These are phyloP conservation scores for Fringilla coelebs DNA, from an alignment of 2,797 vertebrate genomes.

Conservation along the genomic window DNA sequence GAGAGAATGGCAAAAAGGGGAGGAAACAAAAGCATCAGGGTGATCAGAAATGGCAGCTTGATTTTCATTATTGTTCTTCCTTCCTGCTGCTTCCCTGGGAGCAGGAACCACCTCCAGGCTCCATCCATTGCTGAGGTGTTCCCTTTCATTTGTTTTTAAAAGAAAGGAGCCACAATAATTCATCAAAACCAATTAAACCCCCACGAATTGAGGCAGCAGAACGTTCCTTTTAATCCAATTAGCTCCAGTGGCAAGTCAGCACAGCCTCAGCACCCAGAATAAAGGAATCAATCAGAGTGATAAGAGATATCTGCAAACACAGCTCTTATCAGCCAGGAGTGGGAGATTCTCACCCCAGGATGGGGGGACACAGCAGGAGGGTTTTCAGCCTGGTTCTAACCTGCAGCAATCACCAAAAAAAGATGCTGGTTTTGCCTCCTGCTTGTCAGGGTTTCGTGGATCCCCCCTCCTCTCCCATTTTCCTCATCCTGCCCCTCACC, in stretches of 20 bases:
- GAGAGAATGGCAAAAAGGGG: not conserved
- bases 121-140: not conserved
- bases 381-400: not conserved
- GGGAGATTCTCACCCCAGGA: not conserved
- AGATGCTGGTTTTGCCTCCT: not conserved
- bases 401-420: not conserved
- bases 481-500: not conserved
- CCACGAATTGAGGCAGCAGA: not conserved
- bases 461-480: not conserved
- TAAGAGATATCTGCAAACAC: not conserved
- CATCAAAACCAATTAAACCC: constrained; percentile 17
- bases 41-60: constrained; percentile 3
- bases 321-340: not conserved
- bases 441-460: not conserved
- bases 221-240: constrained; percentile 51
- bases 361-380: not conserved
- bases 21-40: not conserved
- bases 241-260: not conserved
- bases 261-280: not conserved
- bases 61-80: not conserved
- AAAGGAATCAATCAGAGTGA: constrained; percentile 15
- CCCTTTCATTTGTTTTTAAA: not conserved
- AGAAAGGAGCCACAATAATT: not conserved
- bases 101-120: not conserved
- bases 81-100: not conserved